Base-by-base conservation (phyloP, 2,888 invertebrate genomes). In the Clunio marinus region DNA sequence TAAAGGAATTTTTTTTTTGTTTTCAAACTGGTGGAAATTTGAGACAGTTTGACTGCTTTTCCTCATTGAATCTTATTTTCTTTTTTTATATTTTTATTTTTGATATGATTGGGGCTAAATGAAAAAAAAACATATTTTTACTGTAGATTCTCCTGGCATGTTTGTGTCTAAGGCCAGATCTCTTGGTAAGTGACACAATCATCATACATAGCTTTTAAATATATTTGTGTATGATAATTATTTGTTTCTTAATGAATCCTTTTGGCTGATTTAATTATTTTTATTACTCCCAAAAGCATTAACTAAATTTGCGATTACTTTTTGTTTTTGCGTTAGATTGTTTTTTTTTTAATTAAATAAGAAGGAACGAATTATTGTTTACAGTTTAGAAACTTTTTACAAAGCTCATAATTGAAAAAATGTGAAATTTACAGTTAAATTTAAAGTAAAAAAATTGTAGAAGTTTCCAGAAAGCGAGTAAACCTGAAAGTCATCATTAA, bases 81-180 rank as follows among this genome's bases (percentile, higher is more conserved):
- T 32, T 32, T 7, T 7, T 10, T 32, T 32, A 10, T 32, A 32
- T 10, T 10, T 75, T 74, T 73, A 75, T 77, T 76, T 75, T 75
- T 74, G 76, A 76, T 76, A 75, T 76, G 76, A 77, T 72, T 73
- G 2, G 3, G n/a, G 41, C 75, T 74, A 74, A 75, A 75, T 76
- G 79, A 77, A 76, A 78, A n/a, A n/a, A n/a, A 76, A 73, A 71
- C 74, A 75, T 73, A 24, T n/a, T 55, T 41, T 37, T 57, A 22
- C 72, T 85, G 81, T 85, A 85, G 85, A 85, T 85, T 81, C 84
- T 85, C 84, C 84, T 85, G 84, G 85, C 85, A 84, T 85, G 85
- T 84, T 84, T 85, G 84, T 85, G 84, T 85, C 84, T 85, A 83
- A 85, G 85, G 85, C 85, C 85, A 85, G 85, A 85, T 82, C 83